Evolutionary conservation across 2,888 invertebrate species (phyloP).

Genomic region (Alitta virens): DNA sequence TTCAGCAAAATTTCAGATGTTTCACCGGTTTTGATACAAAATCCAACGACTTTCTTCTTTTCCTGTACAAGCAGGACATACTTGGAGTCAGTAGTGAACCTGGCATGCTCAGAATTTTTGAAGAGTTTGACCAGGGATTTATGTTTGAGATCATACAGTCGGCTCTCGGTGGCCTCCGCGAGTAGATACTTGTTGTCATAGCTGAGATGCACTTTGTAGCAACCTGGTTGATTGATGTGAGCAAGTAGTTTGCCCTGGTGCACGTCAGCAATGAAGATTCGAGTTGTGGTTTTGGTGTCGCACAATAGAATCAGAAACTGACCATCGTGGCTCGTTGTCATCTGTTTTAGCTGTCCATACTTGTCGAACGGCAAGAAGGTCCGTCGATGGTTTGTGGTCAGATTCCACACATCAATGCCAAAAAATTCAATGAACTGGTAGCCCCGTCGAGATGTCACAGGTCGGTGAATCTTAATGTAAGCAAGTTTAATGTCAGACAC

Average conservation of each 20-base stretch:
- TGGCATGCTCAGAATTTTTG: background rate
- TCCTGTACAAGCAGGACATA: background rate
- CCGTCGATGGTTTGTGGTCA: constrained; percentile 22
- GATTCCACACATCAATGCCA: constrained; percentile 37
- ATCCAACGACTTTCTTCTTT: background rate
- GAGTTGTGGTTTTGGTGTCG: constrained; percentile 15
- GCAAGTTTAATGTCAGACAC: constrained; percentile 19
- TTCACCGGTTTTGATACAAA: background rate
- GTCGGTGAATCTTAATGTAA: constrained; percentile 28
- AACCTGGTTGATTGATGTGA: constrained; percentile 3
- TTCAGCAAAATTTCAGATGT: background rate
- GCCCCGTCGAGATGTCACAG: constrained; percentile 29
- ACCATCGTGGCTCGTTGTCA: constrained; percentile 26
- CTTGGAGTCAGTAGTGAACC: constrained; percentile 7
- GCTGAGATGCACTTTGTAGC: constrained; percentile 6
- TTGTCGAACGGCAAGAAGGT: constrained; percentile 28
- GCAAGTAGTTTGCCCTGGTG: background rate
- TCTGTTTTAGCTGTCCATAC: constrained; percentile 30
- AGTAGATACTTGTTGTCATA: background rate
- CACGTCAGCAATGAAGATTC: constrained; percentile 19
- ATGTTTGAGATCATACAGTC: background rate
- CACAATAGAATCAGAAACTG: constrained; percentile 24
- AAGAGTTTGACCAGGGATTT: background rate
- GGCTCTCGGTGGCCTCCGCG: constrained; percentile 8
- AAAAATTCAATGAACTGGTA: constrained; percentile 39